These are phyloP conservation scores for Mythimna vitellina DNA, from an alignment of 2,888 invertebrate species.

Conservation along the genomic window DNA sequence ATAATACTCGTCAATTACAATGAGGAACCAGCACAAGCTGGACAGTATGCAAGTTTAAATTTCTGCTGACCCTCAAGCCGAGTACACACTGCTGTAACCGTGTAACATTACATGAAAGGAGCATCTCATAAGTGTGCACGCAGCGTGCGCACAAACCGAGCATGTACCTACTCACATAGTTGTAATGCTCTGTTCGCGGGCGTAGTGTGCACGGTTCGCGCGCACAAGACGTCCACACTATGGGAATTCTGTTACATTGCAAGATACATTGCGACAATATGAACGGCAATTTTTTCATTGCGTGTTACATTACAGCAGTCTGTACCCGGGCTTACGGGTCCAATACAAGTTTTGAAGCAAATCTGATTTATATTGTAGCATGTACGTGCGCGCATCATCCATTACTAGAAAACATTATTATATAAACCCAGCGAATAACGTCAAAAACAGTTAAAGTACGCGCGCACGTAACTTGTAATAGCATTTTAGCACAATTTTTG, in stretches of 20 bases:
- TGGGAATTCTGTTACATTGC: too few relatives aligned
- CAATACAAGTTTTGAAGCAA: not conserved
- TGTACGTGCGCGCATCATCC: not conserved
- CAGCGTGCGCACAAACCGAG: too few relatives aligned
- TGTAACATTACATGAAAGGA: too few relatives aligned
- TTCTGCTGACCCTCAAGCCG: not conserved
- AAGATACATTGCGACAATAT: too few relatives aligned
- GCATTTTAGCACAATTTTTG: not conserved
- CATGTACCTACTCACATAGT: too few relatives aligned
- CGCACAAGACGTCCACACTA: too few relatives aligned
- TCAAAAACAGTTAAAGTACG: not conserved
- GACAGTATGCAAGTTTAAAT: not conserved
- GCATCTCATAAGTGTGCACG: too few relatives aligned
- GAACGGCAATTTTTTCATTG: too few relatives aligned
- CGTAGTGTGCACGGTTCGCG: too few relatives aligned
- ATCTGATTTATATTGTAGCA: not conserved
- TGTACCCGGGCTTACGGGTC: not conserved
- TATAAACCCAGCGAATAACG: not conserved
- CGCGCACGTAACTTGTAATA: not conserved
- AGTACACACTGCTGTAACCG: too few relatives aligned
- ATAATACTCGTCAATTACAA: not conserved
- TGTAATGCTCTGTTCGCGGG: too few relatives aligned
- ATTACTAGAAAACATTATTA: not conserved
- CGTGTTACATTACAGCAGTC: too few relatives aligned
- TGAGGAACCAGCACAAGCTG: not conserved